Conservation (phyloP, 2,797 vertebrate genomes). For the Epinephelus coioides region DNA sequence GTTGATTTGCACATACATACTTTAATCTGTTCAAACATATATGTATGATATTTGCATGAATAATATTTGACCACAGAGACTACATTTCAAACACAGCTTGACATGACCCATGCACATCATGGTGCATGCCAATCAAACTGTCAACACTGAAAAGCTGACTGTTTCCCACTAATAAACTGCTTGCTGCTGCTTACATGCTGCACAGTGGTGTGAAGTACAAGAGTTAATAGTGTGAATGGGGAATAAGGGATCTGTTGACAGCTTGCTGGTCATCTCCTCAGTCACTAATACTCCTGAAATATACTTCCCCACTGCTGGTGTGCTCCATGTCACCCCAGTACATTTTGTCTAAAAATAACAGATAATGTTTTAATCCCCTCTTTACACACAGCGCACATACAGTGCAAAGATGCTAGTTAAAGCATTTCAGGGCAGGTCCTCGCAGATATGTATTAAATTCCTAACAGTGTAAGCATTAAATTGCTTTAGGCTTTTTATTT, state of each 20-base stretch:
- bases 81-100: background rate
- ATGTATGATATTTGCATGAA: background rate
- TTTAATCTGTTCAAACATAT: background rate
- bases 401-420: slow-evolving; percentile 45
- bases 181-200: background rate
- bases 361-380: slow-evolving; percentile 35
- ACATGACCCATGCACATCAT: background rate
- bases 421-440: slow-evolving; percentile 38
- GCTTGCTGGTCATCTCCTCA: background rate
- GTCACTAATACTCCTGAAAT: slow-evolving; percentile 1
- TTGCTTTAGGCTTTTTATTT: slow-evolving; percentile 60
- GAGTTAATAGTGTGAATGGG: background rate
- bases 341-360: slow-evolving; percentile 7
- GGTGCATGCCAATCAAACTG: background rate
- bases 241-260: slow-evolving; percentile 5
- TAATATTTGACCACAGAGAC: background rate
- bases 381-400: slow-evolving; percentile 29
- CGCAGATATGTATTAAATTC: slow-evolving; percentile 47
- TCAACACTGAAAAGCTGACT: background rate
- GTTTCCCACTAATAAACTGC: slow-evolving; percentile 1
- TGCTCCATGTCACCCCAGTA: background rate
- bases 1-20: background rate
- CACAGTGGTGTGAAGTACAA: background rate
- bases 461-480: slow-evolving; percentile 46
- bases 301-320: background rate